Evolutionary conservation across 2,888 invertebrate species (phyloP), one percentile per base, ranked within the genome.

Genomic region (Galeopsomyia nigrocyanea): DNA sequence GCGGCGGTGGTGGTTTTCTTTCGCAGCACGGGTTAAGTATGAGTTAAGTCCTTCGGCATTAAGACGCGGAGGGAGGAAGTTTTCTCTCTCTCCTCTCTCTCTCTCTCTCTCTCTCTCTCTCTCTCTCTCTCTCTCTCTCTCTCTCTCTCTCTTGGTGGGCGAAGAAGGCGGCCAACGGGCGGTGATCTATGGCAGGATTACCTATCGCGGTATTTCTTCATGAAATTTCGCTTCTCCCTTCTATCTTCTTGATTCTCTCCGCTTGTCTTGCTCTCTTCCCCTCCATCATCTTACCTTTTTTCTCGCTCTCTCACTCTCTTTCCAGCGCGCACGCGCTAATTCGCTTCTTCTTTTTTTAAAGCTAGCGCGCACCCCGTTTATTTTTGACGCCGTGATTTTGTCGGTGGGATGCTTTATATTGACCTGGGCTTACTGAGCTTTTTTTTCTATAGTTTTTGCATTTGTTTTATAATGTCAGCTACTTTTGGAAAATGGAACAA

Each of bases 161-260:
- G 76, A 39, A 39, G 39, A 39, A 39, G 78, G 79, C 80, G 81
- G 80, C 80, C 81, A 80, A 79, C 80, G 78, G 75, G 79, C 79
- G 79, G 84, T 86, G 86, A 86, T 86, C 85, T 86, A 86, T 86
- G 86, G 82, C 79, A 79, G 86, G 86, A 86, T 86, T 86, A 86
- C 85, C 83, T 80, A 77, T 77, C 82, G 82, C 86, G 85, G 86
- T 86, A 86, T 86, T 86, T 86, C 86, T 86, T 86, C 86, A 86
- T 86, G 86, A 86, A 83, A 83, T 83, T 84, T 83, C 82, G 53
- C 60, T 63, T 46, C 3, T 49, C 71, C 47, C 16, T 7, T 16
- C 56, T n/a, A 13, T 19, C 82, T 81, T 78, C 75, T 69, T 65
- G 47, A 67, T 64, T 75, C 75, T 77, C 77, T 75, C 64, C 31